Base-by-base conservation (phyloP, 2,888 invertebrate genomes). In the Galerucella nymphaeae region DNA sequence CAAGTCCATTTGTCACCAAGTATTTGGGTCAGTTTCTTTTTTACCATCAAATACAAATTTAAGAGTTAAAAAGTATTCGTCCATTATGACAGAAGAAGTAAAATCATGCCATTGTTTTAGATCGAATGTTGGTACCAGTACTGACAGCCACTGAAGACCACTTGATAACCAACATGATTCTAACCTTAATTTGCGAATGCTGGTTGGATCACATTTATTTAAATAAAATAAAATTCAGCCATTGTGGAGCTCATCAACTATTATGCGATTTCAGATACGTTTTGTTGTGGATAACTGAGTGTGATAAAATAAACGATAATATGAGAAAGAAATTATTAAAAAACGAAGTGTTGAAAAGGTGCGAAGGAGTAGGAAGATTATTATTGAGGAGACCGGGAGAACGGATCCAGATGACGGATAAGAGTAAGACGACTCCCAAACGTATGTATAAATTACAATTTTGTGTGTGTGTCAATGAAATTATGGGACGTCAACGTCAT, bases 121-220 rank as follows among this genome's bases (percentile, higher is more conserved):
- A 93, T 83, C 91, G 91, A 86, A 92, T 96, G 81, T 86, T 94
- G 76, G 86, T 92, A 71, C 96, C 96, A 1, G 93, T 94, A n/a
- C 87, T 95, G 79, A 89, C 90, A 78, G 93, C 95, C 59, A 93
- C 94, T 4, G 90, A 91, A 68, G 93, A 96, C 82, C 89, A 91
- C 65, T 88, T 90, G 8, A 93, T 94, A 57, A 89, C 93, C 38
- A 93, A 94, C 81, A 92, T 94, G 89, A 91, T 94, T 66, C 87
- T 96, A 45, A 91, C 92, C 83, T 91, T 96, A 42, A 92, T 95
- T 88, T 94, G 96, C 82, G 95, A 96, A 84, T 92, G 95, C 0
- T 96, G 95, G 95, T 87, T 96, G 66, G 94, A 96, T 84, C 94
- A 94, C 80, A 95, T 96, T 78, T 95, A 94, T 83, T 90, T 91